Base-by-base conservation (phyloP, 2,113 vertebrate genomes). In the Pimephales promelas region DNA sequence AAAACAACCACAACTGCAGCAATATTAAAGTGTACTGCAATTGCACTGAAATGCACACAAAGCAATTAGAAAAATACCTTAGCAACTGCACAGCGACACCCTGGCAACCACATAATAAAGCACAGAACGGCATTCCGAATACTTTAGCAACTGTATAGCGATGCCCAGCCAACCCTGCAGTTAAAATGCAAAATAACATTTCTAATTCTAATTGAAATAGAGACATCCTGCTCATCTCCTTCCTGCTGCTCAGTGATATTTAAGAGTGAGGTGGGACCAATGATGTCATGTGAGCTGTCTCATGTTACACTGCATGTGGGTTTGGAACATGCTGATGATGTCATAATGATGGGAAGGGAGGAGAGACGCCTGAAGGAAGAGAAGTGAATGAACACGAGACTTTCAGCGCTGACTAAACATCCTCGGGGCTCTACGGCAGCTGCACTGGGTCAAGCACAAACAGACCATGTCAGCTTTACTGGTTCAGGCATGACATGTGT, bases 401-500 rank as follows among this genome's bases (percentile, higher is more conserved):
- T 40, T 6, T 40, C 36, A 45, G 56, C 2, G 11, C 47, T n/a
- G n/a, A 80, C 68, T 24, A 8, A 49, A 52, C 71, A 74, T 74
- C 24, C 71, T 74, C 71, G 5, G 45, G 45, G 22, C 45, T 71
- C 68, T 72, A 45, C 5, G 68, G 40, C 68, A 72, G 68, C 43
- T 47, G n/a, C 18, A 14, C 43, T 47, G 70, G 43, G 70, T 72
- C 45, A 74, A 52, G 14, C 6, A 14, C 71, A 31, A 31, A 74
- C 45, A 28, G 26, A 71, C 10, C 22, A 14, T 24, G 36, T 4
- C 40, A 71, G 22, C 5, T 24, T 70, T 70, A 6, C 36, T n/a
- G 20, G 2, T 1, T 43, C 66, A n/a, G 68, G 5, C 68, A 3
- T 71, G 68, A 2, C 68, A 3, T 71, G 22, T 71, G 2, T 45